Percentiles rank a stretch among this genome's conserved stretches.
Conservation (phyloP, 2,113 vertebrate genomes). For the Mugil cephalus region DNA sequence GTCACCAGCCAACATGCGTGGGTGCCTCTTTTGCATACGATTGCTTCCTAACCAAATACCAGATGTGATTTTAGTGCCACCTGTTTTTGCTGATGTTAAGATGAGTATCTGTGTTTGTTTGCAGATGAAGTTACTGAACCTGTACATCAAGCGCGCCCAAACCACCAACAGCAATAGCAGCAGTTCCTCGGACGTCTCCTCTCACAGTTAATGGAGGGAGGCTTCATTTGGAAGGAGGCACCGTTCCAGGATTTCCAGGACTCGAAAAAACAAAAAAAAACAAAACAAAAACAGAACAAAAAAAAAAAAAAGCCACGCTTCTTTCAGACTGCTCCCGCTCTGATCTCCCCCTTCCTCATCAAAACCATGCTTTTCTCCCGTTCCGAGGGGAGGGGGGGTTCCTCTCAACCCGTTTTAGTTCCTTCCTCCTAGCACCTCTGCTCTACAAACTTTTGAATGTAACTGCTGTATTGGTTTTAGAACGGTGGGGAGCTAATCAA, state of each 20-base stretch:
- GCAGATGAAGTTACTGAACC: constrained; percentile 90
- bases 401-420: constrained; percentile 53
- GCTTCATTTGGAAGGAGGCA: neutral
- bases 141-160: constrained; percentile 98
- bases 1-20: too few species aligned
- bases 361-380: constrained; percentile 26
- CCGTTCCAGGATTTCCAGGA: constrained; percentile 15
- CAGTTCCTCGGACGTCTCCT: constrained; percentile 96
- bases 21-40: too few species aligned
- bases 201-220: constrained; percentile 91
- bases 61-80: too few species aligned
- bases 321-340: constrained; percentile 69
- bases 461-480: constrained; percentile 42
- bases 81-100: neutral
- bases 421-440: neutral
- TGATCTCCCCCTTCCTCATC: constrained; percentile 63
- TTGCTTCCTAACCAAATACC: too few species aligned
- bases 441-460: constrained; percentile 65
- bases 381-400: constrained; percentile 15
- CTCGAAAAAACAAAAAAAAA: neutral
- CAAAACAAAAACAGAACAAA: too few species aligned
- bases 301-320: constrained; percentile 33
- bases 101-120: constrained; percentile 2
- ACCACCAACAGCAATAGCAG: constrained; percentile 99
- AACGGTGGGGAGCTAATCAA: constrained; percentile 2